A percentile compares a stretch with the other conserved stretches of the same genome.
phyloP scores from a whole-genome alignment of 2,888 invertebrate genomes.

The Ochropleura plecta region DNA sequence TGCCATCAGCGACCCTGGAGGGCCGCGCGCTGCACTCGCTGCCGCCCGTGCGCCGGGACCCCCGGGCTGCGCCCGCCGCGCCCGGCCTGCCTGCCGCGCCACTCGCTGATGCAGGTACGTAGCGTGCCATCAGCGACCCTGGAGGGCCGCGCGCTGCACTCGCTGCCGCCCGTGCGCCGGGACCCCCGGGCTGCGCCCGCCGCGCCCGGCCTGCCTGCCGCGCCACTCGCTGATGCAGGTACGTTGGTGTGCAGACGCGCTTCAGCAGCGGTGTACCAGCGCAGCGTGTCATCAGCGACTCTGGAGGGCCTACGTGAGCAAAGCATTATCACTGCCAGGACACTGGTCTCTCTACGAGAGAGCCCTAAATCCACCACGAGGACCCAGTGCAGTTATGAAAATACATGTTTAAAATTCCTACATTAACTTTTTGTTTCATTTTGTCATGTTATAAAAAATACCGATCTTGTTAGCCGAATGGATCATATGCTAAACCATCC shows the following conservation, averaged over 20 bases:
- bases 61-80: slow-evolving; percentile 33
- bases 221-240: slow-evolving; percentile 26
- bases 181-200: slow-evolving; percentile 50
- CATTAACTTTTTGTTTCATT: not conserved
- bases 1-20: too few species aligned
- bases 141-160: too few species aligned
- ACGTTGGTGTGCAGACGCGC: slow-evolving; percentile 73
- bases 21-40: too few species aligned
- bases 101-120: slow-evolving; percentile 25
- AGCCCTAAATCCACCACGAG: too few species aligned
- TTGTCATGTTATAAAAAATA: not conserved
- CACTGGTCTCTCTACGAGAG: too few species aligned
- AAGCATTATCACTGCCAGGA: too few species aligned
- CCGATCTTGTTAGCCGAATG: not conserved
- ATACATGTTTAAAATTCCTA: too few species aligned
- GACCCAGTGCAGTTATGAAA: too few species aligned
- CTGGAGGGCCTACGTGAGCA: slow-evolving; percentile 73
- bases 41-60: slow-evolving; percentile 38
- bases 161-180: slow-evolving; percentile 4
- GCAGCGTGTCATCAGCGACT: slow-evolving; percentile 74
- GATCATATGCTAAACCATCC: not conserved
- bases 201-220: not conserved
- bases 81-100: not conserved
- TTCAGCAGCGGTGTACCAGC: slow-evolving; percentile 86
- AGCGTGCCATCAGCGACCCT: too few species aligned